These are phyloP conservation scores for Holacanthella duospinosa DNA, from an alignment of 2,888 invertebrate species.

Conservation along the genomic window DNA sequence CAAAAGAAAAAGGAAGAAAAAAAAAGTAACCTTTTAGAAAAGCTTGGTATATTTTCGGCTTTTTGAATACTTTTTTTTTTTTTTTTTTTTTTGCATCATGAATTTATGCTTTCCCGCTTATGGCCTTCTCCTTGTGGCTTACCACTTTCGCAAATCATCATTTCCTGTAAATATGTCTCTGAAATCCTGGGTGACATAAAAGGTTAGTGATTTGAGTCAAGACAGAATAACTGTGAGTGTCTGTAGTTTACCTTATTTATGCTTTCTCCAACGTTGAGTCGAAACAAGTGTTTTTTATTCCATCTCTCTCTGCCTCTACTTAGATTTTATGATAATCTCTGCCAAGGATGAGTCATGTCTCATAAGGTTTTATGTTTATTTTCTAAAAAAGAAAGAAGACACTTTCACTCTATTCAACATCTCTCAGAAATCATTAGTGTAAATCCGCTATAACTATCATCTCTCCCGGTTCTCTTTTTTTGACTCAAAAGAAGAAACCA, in stretches of 20 bases:
- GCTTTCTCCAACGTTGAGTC: background rate
- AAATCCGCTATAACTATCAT: too few relatives aligned
- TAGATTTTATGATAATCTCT: constrained; percentile 3
- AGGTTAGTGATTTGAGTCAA: too few relatives aligned
- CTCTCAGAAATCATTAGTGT: background rate
- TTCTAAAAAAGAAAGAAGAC: background rate
- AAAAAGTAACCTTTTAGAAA: background rate
- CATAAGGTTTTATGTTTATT: constrained; percentile 5
- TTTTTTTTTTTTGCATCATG: background rate
- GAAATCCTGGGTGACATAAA: background rate
- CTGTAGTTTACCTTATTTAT: constrained; percentile 2
- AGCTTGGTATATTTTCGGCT: too few relatives aligned
- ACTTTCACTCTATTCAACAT: background rate
- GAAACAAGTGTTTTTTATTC: constrained; percentile 5
- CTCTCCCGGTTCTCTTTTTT: too few relatives aligned
- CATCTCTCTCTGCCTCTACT: background rate
- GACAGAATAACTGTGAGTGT: too few relatives aligned
- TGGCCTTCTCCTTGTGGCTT: background rate
- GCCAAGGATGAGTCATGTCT: constrained; percentile 1
- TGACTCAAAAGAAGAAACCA: too few relatives aligned
- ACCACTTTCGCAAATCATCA: constrained; percentile 4
- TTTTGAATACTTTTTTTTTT: too few relatives aligned
- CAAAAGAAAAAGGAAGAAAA: too few relatives aligned
- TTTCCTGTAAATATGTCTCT: background rate
- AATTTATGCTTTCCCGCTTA: background rate